phyloP scores from a whole-genome alignment of 2,797 vertebrate species.

The Hylomyscus alleni region DNA sequence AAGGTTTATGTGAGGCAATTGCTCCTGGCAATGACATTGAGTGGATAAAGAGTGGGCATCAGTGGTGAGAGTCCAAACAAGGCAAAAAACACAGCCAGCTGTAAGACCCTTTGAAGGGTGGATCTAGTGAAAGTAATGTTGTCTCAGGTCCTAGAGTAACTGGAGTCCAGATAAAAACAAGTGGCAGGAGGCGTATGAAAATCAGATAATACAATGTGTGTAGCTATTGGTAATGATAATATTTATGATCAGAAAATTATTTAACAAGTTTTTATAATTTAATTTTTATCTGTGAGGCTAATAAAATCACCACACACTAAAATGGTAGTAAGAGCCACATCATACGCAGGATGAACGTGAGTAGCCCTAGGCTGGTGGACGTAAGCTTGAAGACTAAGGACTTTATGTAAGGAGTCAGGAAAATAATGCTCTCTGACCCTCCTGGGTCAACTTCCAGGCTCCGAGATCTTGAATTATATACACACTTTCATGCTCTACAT shows the following conservation, averaged over 20 bases:
- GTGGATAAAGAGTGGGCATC: not conserved
- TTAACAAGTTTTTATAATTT: not conserved
- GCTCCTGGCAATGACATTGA: not conserved
- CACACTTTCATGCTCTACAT: not conserved
- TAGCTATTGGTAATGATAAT: not conserved
- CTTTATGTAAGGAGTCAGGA: not conserved
- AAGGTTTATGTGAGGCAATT: not conserved
- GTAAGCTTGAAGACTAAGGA: not conserved
- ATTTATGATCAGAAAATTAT: not conserved
- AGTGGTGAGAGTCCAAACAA: not conserved
- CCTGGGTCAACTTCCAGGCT: not conserved
- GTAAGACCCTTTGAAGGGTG: not conserved
- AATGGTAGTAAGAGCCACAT: not conserved
- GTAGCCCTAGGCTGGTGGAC: not conserved
- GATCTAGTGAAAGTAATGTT: not conserved
- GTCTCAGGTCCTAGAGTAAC: not conserved
- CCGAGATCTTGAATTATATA: not conserved
- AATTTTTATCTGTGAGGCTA: not conserved
- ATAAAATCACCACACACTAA: conserved; percentile 41
- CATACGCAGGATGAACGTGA: not conserved
- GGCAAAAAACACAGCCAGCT: not conserved
- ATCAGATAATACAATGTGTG: not conserved
- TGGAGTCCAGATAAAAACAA: not conserved
- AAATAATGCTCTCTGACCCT: not conserved
- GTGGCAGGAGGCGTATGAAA: not conserved